A percentile compares a stretch with the other conserved stretches of the same genome.
Evolutionary conservation across 2,797 vertebrate genomes (phyloP).

Genomic region (Hydrophis major): DNA sequence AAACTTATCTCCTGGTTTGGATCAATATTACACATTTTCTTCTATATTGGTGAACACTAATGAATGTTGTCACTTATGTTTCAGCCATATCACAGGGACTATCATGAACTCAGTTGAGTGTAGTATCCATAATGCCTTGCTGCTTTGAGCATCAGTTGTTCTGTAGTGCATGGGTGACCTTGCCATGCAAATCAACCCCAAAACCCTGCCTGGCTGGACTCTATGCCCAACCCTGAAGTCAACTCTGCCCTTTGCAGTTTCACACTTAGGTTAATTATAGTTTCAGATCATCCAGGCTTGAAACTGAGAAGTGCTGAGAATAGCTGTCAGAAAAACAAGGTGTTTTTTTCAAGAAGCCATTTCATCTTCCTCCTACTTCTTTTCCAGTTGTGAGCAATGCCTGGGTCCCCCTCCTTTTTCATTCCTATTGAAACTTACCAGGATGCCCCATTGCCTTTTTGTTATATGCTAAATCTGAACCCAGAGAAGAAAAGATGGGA

Average conservation of each 20-base stretch:
- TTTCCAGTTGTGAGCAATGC: background rate
- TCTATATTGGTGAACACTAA: background rate
- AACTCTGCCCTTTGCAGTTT: background rate
- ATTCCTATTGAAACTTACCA: background rate
- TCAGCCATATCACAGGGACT: background rate
- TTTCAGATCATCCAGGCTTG: background rate
- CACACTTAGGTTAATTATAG: background rate
- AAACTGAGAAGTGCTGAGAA: background rate
- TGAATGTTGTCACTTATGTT: background rate
- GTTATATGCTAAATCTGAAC: background rate
- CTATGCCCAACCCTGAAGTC: background rate
- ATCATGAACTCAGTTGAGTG: background rate
- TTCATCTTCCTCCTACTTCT: background rate
- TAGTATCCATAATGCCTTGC: background rate
- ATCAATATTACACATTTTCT: background rate
- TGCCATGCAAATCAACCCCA: background rate
- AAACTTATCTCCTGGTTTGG: background rate
- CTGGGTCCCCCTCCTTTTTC: background rate
- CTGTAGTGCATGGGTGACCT: background rate
- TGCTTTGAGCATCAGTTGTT: background rate
- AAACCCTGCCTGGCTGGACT: background rate
- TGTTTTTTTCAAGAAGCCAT: background rate
- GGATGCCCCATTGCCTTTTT: background rate
- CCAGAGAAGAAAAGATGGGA: background rate
- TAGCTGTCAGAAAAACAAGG: background rate